These are phyloP conservation scores for Tursiops truncatus DNA, from an alignment of 2,113 vertebrate species.

Conservation along the genomic window DNA sequence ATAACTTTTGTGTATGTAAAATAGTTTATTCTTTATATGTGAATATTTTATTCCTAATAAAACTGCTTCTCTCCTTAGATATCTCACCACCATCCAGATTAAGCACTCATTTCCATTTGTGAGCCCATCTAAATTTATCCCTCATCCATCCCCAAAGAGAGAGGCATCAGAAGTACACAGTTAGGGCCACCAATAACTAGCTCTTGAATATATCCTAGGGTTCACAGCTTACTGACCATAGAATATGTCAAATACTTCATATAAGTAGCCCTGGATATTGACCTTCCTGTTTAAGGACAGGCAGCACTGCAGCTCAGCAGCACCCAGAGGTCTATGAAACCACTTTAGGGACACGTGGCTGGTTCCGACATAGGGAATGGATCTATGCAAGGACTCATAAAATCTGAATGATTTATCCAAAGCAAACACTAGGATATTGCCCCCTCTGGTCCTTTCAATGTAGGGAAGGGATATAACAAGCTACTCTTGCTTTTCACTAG, in stretches of 20 bases:
- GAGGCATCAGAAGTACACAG: neutral
- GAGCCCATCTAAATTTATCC: neutral
- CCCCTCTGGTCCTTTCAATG: neutral
- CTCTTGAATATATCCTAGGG: neutral
- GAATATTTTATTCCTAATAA: neutral
- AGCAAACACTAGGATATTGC: neutral
- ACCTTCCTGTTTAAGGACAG: neutral
- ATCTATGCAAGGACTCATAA: neutral
- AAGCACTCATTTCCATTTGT: neutral
- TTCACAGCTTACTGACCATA: neutral
- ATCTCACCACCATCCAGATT: neutral
- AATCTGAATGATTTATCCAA: neutral
- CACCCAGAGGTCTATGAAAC: neutral
- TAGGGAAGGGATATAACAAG: neutral
- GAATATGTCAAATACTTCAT: neutral
- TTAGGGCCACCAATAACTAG: neutral
- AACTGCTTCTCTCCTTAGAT: neutral
- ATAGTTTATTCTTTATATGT: neutral
- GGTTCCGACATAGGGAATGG: neutral
- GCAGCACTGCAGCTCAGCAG: neutral
- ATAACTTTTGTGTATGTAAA: neutral
- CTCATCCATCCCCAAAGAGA: neutral
- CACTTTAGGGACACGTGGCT: neutral
- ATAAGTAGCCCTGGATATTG: neutral
- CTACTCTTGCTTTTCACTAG: slow-evolving; percentile 26